Evolutionary conservation across 2,888 invertebrate species (phyloP).

Genomic region (Platerodrilus igneus): DNA sequence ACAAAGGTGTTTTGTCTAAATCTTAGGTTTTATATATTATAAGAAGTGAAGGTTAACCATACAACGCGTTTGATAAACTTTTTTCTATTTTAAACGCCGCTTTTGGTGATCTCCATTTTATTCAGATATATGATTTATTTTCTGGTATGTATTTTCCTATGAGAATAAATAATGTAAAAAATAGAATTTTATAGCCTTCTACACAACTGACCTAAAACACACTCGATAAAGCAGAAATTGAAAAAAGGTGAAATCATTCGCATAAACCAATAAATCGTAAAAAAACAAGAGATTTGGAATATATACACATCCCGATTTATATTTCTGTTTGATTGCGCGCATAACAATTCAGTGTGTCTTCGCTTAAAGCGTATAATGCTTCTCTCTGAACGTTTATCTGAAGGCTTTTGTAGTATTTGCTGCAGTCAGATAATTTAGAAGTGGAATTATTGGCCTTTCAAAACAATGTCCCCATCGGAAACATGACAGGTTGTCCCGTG

Average conservation of each 20-base stretch:
- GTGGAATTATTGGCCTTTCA: slow-evolving; percentile 14
- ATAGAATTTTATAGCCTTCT: slow-evolving; percentile 32
- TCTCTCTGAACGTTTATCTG: too few species aligned
- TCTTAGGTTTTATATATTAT: too few species aligned
- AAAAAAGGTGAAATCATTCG: slow-evolving; percentile 34
- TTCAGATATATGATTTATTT: slow-evolving; percentile 18
- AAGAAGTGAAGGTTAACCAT: too few species aligned
- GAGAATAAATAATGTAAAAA: slow-evolving; percentile 20
- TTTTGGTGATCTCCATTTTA: too few species aligned
- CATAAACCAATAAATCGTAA: slow-evolving; percentile 35
- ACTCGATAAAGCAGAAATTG: slow-evolving; percentile 34
- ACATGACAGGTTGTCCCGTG: slow-evolving; percentile 33
- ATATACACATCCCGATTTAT: too few species aligned
- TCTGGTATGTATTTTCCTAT: slow-evolving; percentile 12
- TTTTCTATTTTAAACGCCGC: too few species aligned
- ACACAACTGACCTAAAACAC: slow-evolving; percentile 32
- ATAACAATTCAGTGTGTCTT: too few species aligned
- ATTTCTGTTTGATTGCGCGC: too few species aligned
- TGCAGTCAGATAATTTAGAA: slow-evolving; percentile 14
- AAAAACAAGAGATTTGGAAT: slow-evolving; percentile 31
- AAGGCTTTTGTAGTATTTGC: too few species aligned
- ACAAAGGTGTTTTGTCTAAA: too few species aligned
- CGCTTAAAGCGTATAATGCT: too few species aligned
- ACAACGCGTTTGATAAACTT: too few species aligned
- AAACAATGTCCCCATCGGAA: slow-evolving; percentile 24